Base-by-base conservation (phyloP, 2,113 vertebrate species). In the Mastomys coucha region DNA sequence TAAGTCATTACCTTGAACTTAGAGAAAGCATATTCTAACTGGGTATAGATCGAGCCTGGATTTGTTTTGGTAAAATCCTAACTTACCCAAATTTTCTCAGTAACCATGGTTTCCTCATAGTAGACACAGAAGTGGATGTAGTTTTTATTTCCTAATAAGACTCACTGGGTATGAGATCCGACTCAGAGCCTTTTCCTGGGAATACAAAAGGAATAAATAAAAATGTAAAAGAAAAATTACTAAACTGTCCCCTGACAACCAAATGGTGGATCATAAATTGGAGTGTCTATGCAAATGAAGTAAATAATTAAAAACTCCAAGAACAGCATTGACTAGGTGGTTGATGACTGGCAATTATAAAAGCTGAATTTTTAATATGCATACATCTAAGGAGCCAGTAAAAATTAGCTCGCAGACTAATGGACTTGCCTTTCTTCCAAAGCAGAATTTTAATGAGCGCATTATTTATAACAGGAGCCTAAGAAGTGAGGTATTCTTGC, bases 231-330 rank as follows among this genome's bases (percentile, higher is more conserved):
- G 96, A 98, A 97, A 98, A 98, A 98, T 98, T 97, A 90, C 97
- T 98, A 98, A 99, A 98, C 97, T 98, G 96, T 99, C 98, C 98
- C 97, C 97, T 98, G 98, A 98, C 98, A 98, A 97, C 98, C 97
- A 98, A 99, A 98, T 97, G 97, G 98, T 97, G 97, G 98, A 98
- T 99, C 98, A 98, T 99, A 98, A 99, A 99, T 99, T 98, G 98
- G 97, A 98, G 96, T 98, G 98, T 98, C 98, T 98, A 98, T 99
- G 98, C 98, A 99, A 99, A 99, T 99, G 98, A 99, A 98, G 98
- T 99, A 98, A 98, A 99, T 99, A 99, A 99, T 99, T 99, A 99
- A 99, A 99, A 98, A 93, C 98, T 98, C 98, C 97, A 98, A 98
- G 98, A 98, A 98, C 98, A 98, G 98, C 98, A 98, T 98, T 98